Evolutionary conservation across 2,888 invertebrate species (phyloP), one percentile per base, ranked within the genome.

Genomic region (Pegoplata infirma): DNA sequence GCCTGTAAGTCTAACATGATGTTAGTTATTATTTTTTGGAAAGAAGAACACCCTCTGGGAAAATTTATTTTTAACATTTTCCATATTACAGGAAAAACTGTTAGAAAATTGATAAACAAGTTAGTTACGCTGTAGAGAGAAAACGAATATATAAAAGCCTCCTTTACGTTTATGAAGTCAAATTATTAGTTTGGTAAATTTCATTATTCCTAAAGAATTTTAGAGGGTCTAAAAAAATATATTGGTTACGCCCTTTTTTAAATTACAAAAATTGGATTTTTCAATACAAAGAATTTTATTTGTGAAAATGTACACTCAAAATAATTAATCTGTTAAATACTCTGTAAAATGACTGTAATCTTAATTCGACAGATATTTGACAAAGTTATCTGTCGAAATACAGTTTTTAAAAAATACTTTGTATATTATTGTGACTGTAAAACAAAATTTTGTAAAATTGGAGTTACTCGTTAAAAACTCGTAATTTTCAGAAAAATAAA

Each of bases 41-140:
- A 44, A 25, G n/a, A n/a, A n/a, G 25, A 25, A 46, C 32, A 47
- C 36, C 40, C 49, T 59, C 12, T 49, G 58, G 36, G 40, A 58
- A 49, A 40, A 49, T 49, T n/a, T 14, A 46, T 53, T 16, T 56
- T 21, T 17, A 19, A 40, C n/a, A 40, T 40, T 40, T 40, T 40
- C 36, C 36, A 36, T 40, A 40, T 40, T 40, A 40, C 8, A n/a
- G 2, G 36, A 12, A 12, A 36, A 36, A 36, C 10, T 12, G 12
- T 36, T 12, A 36, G 36, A 36, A 36, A 36, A 36, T n/a, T 12
- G 2, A 10, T 32, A 3, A 40, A 40, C 36, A 40, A 12, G 36
- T 40, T 40, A 40, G 36, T 40, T n/a, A 40, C n/a, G 36, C 36
- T 40, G 12, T 12, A n/a, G n/a, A n/a, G n/a, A 40, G 14, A n/a